These are phyloP conservation scores for Ophonus ardosiacus DNA, from an alignment of 2,888 invertebrate genomes.

Conservation along the genomic window DNA sequence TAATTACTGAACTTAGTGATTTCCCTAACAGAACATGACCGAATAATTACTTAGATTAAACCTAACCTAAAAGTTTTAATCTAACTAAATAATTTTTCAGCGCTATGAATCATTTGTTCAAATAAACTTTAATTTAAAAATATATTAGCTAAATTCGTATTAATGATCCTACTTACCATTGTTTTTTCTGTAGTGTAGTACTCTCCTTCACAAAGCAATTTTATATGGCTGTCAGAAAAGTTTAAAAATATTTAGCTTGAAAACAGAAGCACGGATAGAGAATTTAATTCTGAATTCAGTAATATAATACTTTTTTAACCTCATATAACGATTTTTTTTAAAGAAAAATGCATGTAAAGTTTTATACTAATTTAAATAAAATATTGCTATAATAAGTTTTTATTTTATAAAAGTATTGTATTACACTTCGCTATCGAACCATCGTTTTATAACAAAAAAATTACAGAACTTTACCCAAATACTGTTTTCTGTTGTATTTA, in stretches of 20 bases:
- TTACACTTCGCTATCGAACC: too few species aligned
- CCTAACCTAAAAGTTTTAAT: background rate
- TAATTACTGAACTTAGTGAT: background rate
- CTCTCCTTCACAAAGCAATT: background rate
- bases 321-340: too few species aligned
- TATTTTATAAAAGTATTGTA: too few species aligned
- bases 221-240: constrained; percentile 21
- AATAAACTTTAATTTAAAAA: background rate
- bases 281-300: constrained; percentile 25
- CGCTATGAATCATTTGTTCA: background rate
- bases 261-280: constrained; percentile 12
- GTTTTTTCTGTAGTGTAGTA: background rate
- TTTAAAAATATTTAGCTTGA: background rate
- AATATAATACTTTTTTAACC: too few species aligned
- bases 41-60: background rate
- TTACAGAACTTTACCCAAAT: too few species aligned
- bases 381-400: too few species aligned
- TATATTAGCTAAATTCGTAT: background rate
- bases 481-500: too few species aligned
- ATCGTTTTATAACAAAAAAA: too few species aligned
- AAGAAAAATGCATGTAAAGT: too few species aligned
- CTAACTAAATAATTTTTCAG: background rate
- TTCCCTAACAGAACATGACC: background rate
- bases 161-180: background rate
- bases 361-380: too few species aligned